These are phyloP conservation scores for Drosophila parthenogenetica DNA, from an alignment of 2,888 invertebrate genomes.

Conservation along the genomic window DNA sequence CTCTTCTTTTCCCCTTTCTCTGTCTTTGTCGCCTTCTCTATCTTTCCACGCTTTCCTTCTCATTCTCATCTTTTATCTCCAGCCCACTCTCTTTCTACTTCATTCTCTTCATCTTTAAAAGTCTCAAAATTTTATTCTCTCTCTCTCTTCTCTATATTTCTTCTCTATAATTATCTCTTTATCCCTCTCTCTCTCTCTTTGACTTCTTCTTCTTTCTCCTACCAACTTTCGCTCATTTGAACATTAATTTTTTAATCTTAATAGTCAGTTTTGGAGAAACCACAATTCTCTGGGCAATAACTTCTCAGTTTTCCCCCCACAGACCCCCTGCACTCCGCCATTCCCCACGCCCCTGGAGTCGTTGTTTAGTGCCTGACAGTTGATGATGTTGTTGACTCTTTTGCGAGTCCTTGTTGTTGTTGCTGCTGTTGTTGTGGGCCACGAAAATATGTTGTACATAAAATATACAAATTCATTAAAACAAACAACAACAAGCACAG, in stretches of 20 bases:
- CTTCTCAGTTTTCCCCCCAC: not conserved
- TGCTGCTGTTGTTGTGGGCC: constrained; percentile 39
- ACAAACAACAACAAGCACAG: constrained; percentile 44
- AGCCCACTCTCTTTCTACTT: no score
- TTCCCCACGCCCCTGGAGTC: not conserved
- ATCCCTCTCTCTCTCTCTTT: no score
- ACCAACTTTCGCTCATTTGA: not conserved
- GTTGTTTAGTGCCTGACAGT: constrained; percentile 3
- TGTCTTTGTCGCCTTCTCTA: no score
- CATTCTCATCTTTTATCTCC: no score
- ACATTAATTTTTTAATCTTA: constrained; percentile 7
- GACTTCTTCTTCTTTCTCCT: no score
- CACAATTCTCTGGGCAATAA: constrained; percentile 9
- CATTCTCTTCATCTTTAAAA: no score
- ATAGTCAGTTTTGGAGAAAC: constrained; percentile 3
- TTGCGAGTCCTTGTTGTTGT: constrained; percentile 7
- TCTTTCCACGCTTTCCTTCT: no score
- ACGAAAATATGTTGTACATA: constrained; percentile 62
- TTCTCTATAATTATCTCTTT: not conserved
- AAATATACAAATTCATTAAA: constrained; percentile 71
- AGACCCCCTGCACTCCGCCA: not conserved
- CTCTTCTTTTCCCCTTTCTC: no score
- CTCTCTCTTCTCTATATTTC: no score
- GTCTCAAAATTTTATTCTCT: no score
- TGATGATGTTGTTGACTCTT: constrained; percentile 34